Base-by-base conservation (phyloP, 1,140 invertebrate species). In the Heliothis subflexa region DNA sequence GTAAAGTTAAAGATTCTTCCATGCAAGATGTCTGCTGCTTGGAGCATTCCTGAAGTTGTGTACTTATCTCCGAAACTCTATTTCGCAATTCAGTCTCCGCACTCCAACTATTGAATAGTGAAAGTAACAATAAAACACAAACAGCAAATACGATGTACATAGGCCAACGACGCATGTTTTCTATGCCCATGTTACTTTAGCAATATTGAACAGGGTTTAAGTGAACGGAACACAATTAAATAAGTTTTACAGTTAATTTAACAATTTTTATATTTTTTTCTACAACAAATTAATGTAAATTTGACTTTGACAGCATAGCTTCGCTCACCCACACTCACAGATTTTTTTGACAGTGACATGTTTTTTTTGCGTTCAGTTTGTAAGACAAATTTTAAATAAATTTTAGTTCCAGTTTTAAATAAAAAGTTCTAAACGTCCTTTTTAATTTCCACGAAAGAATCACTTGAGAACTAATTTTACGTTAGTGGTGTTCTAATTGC, bases 141-240 rank as follows among this genome's bases (percentile, higher is more conserved):
- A 90, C 82, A 18, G 90, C 91, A 71, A 93, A 93, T 54, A 93
- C 85, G 80, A 93, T 88, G 73, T 93, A 93, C 88, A 94, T 90
- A 55, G 92, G 93, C 93, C 93, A 94, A 72, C 92, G 93, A 86
- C 93, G 93, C 93, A 93, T 94, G 86, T 92, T 94, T 91, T 94
- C 93, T 81, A 94, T 89, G 80, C 93, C 92, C 93, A 94, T 94
- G 89, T 87, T 92, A 82, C 73, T 81, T 61, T 71, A 50, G 70
- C 28, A 77, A 81, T 66, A 79, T 81, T 10, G 77, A 79, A 57
- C 28, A 21, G 66, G 49, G 47, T 28, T 25, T 66, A 45, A 40
- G 45, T 75, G 45, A 61, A 25, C 10, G 12, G 12, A 61, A 62
- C 25, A 3, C 21, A 50, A 57, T 25, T 45, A 25, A 68, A 75